Evolutionary conservation across 2,113 vertebrate genomes (phyloP), one percentile per base, ranked within the genome.

Genomic region (Sinosuthora webbiana): DNA sequence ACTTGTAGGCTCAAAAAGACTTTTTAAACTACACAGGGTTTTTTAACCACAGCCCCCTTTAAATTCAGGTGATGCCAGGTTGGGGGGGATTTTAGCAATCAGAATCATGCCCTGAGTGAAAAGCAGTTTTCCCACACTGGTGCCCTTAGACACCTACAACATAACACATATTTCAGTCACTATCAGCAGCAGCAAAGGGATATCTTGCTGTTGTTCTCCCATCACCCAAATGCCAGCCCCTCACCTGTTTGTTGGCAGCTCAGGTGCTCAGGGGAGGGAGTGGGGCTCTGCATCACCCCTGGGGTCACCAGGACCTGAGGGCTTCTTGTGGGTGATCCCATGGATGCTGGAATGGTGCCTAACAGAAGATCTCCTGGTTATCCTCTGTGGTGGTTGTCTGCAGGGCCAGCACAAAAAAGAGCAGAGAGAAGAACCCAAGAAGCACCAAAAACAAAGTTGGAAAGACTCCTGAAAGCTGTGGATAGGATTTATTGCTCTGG

Each of bases 401-500:
- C 0, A 11, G 17, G 65, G 39, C 0, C 2, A 45, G 33, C 20
- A 24, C 30, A 33, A 75, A 49, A 49, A 71, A 56, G 55, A 62
- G 37, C 37, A 53, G 67, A 59, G 57, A 84, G 41, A 47, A 30
- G 30, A 86, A 55, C 47, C 30, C 79, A 60, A 50, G n/a, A 33
- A 83, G 33, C 41, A 33, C n/a, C 24, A 20, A 77, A 70, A 87
- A n/a, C 44, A 75, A 63, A 93, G 42, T 7, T 49, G n/a, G 62
- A 87, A 83, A 37, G 76, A 47, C 17, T 42, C 47, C 78, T 7
- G 33, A 87, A 87, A 68, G 62, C 81, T 45, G 28, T 4, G 28
- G 52, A 19, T 33, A 35, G 78, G 41, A 83, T 93, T 91, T 93
- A 80, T 70, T 90, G 44, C 89, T 80, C 84, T 91, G 93, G 89